These are phyloP conservation scores for Cephalopachus bancanus DNA, from an alignment of 2,797 vertebrate genomes.

Conservation along the genomic window DNA sequence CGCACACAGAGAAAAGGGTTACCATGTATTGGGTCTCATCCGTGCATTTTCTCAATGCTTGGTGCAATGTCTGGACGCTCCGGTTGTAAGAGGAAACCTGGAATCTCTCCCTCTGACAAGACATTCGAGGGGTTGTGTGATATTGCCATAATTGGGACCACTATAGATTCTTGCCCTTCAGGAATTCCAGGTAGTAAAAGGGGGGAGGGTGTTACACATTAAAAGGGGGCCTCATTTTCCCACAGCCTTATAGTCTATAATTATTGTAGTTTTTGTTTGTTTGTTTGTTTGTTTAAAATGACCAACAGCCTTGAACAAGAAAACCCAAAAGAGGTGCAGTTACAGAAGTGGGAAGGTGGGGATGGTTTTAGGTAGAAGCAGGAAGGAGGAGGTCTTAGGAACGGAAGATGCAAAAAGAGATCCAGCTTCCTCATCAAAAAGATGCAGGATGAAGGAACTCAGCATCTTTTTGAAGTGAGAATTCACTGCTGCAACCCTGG, in stretches of 20 bases:
- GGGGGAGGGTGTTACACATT: not conserved
- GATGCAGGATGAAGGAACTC: not conserved
- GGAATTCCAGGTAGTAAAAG: not conserved
- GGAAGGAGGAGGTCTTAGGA: not conserved
- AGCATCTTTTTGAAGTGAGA: not conserved
- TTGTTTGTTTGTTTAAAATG: not conserved
- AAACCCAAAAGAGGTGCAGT: not conserved
- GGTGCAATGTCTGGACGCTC: accelerated
- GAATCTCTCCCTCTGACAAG: slow-evolving; percentile 56
- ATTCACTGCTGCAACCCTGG: not conserved
- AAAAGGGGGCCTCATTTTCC: not conserved
- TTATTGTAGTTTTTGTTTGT: not conserved
- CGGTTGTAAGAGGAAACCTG: slow-evolving; percentile 58
- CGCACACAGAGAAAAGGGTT: not conserved
- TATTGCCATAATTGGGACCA: accelerated
- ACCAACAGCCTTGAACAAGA: not conserved
- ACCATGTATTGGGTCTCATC: not conserved
- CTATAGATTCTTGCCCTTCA: accelerated
- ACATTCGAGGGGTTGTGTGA: not conserved
- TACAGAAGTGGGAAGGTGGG: not conserved
- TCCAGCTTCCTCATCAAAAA: not conserved
- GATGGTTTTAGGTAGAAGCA: too few species aligned
- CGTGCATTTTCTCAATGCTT: not conserved
- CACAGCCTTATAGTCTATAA: not conserved
- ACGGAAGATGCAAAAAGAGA: accelerated